phyloP scores from a whole-genome alignment of 2,113 vertebrate genomes.

The Trachemys scripta region DNA sequence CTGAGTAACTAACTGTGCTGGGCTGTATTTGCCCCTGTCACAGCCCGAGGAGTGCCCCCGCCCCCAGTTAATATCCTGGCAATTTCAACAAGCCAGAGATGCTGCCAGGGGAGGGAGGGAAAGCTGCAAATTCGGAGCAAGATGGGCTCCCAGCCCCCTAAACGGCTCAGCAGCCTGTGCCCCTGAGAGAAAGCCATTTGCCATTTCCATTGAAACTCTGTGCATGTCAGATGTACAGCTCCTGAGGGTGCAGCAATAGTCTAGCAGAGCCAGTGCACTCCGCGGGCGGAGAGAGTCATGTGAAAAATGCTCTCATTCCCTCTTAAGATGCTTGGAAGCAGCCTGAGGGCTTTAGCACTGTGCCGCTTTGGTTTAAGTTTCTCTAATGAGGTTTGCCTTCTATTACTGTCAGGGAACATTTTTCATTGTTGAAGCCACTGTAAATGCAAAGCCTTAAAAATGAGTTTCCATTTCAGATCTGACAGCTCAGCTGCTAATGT shows the following conservation, averaged over 20 bases:
- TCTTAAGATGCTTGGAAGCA: slow-evolving; percentile 79
- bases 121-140: not conserved
- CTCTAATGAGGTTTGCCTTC: slow-evolving; percentile 83
- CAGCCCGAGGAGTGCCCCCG: not conserved
- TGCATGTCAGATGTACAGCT: slow-evolving; percentile 60
- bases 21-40: not conserved
- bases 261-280: slow-evolving; percentile 66
- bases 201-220: slow-evolving; percentile 42
- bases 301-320: slow-evolving; percentile 78
- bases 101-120: not conserved
- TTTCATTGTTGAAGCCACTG: slow-evolving; percentile 81
- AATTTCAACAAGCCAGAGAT: not conserved
- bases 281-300: slow-evolving; percentile 68
- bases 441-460: slow-evolving; percentile 82
- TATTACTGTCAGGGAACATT: slow-evolving; percentile 83
- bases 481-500: slow-evolving; percentile 81
- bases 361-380: slow-evolving; percentile 81
- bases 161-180: rapidly evolving
- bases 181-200: slow-evolving; percentile 59
- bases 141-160: not conserved
- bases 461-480: slow-evolving; percentile 80
- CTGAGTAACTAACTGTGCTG: not conserved
- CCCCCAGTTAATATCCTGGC: not conserved
- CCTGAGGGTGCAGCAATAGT: slow-evolving; percentile 68
- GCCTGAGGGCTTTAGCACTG: slow-evolving; percentile 79